Conservation (phyloP, 1,140 invertebrate genomes). For the Contarinia nasturtii region DNA sequence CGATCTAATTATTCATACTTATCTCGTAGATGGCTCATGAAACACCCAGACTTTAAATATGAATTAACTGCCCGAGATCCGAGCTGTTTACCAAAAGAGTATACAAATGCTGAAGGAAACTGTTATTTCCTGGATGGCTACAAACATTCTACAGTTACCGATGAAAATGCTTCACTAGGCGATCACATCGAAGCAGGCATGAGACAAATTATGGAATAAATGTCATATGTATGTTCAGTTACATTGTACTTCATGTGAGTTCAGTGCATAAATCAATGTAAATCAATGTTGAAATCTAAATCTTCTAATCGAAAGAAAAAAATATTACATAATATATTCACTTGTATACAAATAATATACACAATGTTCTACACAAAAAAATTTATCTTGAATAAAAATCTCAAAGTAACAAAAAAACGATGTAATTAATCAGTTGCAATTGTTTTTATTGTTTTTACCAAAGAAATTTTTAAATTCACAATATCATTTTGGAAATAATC, state of each 20-base stretch:
- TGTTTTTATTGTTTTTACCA: background rate
- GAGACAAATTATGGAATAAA: conserved; percentile 1
- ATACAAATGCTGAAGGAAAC: conserved; percentile 52
- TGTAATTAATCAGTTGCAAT: background rate
- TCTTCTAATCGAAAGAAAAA: background rate
- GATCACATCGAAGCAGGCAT: conserved; percentile 42
- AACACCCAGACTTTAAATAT: conserved; percentile 46
- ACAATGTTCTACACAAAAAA: no score
- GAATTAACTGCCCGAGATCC: conserved; percentile 51
- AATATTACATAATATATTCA: background rate
- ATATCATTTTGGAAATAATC: background rate
- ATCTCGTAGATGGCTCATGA: conserved; percentile 50
- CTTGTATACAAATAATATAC: no score
- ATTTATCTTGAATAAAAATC: no score
- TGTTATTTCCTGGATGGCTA: conserved; percentile 75
- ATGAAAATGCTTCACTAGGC: conserved; percentile 32
- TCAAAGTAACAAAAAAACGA: no score
- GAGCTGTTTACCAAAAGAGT: conserved; percentile 67
- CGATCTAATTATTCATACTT: conserved; percentile 3
- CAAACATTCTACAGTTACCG: conserved; percentile 41
- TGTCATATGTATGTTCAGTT: background rate
- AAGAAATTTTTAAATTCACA: background rate
- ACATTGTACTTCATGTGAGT: background rate
- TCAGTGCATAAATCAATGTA: background rate
- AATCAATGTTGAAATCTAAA: background rate